Percentiles rank a stretch among this genome's conserved stretches.
Evolutionary conservation across 2,888 invertebrate genomes (phyloP).

Genomic region (Matsumyia berberina): DNA sequence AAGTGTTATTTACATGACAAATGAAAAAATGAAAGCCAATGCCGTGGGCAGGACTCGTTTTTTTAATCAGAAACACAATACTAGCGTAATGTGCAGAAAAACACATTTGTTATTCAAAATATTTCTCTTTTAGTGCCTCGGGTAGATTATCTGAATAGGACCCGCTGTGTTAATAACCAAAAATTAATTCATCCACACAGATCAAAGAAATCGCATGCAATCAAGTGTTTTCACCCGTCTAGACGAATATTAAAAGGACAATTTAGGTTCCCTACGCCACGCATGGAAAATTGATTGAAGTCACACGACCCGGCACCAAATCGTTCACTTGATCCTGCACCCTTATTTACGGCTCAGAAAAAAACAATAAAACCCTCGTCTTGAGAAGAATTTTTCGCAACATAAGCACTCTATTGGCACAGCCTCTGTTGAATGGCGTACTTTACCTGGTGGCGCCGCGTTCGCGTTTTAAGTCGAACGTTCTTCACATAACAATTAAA

Average conservation of each 20-base stretch:
- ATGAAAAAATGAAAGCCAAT: neutral
- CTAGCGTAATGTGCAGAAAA: neutral
- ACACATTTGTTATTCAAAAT: slow-evolving; percentile 28
- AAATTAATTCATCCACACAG: slow-evolving; percentile 3
- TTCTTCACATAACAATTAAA: slow-evolving; percentile 46
- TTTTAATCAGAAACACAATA: neutral
- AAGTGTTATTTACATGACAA: slow-evolving; percentile 8
- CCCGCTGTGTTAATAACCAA: neutral
- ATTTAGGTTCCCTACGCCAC: neutral
- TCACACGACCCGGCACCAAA: too few relatives aligned
- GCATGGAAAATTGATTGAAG: slow-evolving; percentile 10
- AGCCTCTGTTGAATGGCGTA: neutral
- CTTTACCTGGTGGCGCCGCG: slow-evolving; percentile 1
- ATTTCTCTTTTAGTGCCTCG: neutral
- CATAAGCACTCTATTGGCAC: neutral
- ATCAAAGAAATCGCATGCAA: slow-evolving; percentile 19
- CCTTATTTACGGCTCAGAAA: neutral
- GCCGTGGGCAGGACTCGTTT: neutral
- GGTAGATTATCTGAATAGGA: slow-evolving; percentile 6
- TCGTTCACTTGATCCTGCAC: neutral
- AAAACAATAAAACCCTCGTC: neutral
- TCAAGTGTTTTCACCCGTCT: slow-evolving; percentile 21
- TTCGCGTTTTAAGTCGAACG: slow-evolving; percentile 25
- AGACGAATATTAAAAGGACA: slow-evolving; percentile 27
- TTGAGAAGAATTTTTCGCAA: neutral